Conservation (phyloP, 1,140 invertebrate species). For the Bombus balteatus region DNA sequence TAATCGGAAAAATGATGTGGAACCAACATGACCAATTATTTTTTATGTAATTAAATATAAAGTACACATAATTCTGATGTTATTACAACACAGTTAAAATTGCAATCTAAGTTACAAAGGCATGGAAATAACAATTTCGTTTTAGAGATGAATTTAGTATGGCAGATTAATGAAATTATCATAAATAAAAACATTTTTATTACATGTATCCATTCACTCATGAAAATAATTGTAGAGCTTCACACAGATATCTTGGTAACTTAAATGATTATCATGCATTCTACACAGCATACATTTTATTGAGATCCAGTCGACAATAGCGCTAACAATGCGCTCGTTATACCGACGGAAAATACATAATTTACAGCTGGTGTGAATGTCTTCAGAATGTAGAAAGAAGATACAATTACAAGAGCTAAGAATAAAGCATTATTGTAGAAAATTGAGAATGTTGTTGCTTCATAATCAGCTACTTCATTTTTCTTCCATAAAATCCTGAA, state of each 20-base stretch:
- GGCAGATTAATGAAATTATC: constrained; percentile 27
- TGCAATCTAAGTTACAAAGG: not conserved
- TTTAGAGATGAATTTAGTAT: not conserved
- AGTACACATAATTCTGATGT: not conserved
- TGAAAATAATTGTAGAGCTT: constrained; percentile 52
- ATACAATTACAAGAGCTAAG: constrained; percentile 95
- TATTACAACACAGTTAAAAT: not conserved
- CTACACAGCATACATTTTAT: constrained; percentile 62
- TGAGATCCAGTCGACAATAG: constrained; percentile 93
- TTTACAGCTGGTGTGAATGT: constrained; percentile 96
- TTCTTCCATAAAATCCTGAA: constrained; percentile 98
- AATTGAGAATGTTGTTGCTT: constrained; percentile 99
- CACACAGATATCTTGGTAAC: constrained; percentile 25
- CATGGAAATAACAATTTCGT: not conserved
- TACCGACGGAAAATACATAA: constrained; percentile 94
- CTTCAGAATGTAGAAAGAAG: constrained; percentile 96
- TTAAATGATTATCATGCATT: not conserved
- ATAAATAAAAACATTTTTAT: constrained; percentile 72
- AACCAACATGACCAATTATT: constrained; percentile 3
- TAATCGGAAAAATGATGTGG: constrained; percentile 1
- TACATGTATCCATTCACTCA: constrained; percentile 51
- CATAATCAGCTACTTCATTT: constrained; percentile 99
- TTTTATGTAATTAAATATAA: not conserved
- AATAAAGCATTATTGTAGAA: constrained; percentile 99
- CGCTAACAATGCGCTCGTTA: constrained; percentile 92